Conservation (phyloP, 30 jellyfish, hydroid and myxozoan genomes). For the Calvadosia cruxmelitensis region DNA sequence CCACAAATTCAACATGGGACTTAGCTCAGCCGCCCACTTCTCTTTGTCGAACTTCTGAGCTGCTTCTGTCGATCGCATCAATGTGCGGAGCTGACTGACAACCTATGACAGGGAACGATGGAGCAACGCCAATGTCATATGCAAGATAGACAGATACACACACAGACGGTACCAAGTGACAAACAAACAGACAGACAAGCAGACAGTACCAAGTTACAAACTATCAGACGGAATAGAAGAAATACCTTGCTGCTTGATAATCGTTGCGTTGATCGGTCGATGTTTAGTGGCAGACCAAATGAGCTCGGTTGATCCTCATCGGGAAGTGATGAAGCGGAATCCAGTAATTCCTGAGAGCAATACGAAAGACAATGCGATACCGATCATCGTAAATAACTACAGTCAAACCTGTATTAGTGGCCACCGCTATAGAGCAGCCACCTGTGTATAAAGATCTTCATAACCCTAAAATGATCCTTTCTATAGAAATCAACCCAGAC, state of each 20-base stretch:
- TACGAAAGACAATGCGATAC: background rate
- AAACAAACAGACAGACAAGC: too few relatives aligned
- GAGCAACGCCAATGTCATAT: too few relatives aligned
- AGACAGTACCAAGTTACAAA: too few relatives aligned
- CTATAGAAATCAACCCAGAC: too few relatives aligned
- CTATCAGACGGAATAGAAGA: too few relatives aligned
- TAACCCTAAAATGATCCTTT: too few relatives aligned
- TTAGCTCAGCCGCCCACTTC: slow-evolving; percentile 88
- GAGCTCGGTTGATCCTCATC: slow-evolving; percentile 86
- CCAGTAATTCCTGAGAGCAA: slow-evolving; percentile 55
- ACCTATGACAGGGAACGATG: slow-evolving; percentile 43
- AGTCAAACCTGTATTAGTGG: too few relatives aligned
- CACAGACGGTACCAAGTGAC: too few relatives aligned
- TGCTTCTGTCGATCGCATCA: slow-evolving; percentile 79
- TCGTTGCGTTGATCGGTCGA: slow-evolving; percentile 82
- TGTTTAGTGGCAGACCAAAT: slow-evolving; percentile 86
- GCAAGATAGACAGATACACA: too few relatives aligned
- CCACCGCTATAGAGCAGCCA: too few relatives aligned
- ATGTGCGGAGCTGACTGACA: slow-evolving; percentile 49
- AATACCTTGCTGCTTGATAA: slow-evolving; percentile 73
- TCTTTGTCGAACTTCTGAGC: slow-evolving; percentile 84
- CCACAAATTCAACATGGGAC: slow-evolving; percentile 87
- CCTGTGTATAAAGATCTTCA: too few relatives aligned
- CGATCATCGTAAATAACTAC: background rate
- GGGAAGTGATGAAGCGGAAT: slow-evolving; percentile 44